Base-by-base conservation (phyloP, 2,113 vertebrate species). In the Cottus gobio region DNA sequence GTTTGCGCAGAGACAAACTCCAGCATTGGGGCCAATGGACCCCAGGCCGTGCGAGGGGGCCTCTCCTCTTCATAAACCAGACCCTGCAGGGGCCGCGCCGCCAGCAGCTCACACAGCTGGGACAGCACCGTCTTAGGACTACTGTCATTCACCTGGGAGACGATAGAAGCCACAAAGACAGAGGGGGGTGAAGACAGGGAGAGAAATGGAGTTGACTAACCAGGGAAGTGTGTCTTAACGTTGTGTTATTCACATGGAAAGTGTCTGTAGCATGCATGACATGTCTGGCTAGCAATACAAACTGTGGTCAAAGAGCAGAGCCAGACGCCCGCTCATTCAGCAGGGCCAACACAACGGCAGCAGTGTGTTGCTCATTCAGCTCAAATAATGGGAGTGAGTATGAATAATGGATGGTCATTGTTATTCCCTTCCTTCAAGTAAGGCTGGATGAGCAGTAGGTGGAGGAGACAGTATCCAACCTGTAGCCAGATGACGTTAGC, bases 1-100 rank as follows among this genome's bases (percentile, higher is more conserved):
- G 97, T 98, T 95, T 98, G 97, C 1, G 97, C 97, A 15, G 97
- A 98, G 82, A 99, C 94, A 92, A 99, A 99, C 94, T 99, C 97
- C 58, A 99, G 95, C 94, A 98, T 97, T 77, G 97, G 97, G 58
- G 97, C 97, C 81, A 99, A 92, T 46, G 97, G 96, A 60, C 95
- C 94, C 81, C 94, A 94, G 74, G 94, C 91, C 10, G 92, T 92
- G 16, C 93, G 93, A 36, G 94, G 91, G 61, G 94, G 92, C 84
- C 95, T 89, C 89, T 98, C 97, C 91, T 99, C 97, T 94, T 98
- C 97, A 76, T 98, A 99, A 71, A 99, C 97, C 18, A 99, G 95
- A 37, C 97, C 97, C 85, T 98, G 97, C 87, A 99, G 95, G 77
- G 96, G 96, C 82, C 97, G 93, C 71, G 97, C 96, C 67, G 96